Percentiles rank a stretch among this genome's conserved stretches.
Conservation (phyloP, 2,113 vertebrate genomes). For the Genyomyrus donnyi region DNA sequence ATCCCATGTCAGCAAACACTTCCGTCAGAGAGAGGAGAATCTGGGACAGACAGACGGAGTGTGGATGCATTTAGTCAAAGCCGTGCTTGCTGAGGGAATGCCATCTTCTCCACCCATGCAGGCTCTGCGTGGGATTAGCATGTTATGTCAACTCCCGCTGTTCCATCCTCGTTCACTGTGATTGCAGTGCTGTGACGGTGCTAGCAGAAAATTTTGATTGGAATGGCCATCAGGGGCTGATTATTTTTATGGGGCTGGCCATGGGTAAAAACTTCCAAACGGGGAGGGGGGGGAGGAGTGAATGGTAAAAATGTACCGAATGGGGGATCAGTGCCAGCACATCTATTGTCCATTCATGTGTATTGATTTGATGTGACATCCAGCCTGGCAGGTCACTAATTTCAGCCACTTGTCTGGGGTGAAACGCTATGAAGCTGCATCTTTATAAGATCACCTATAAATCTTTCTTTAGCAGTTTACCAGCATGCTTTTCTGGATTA, state of each 20-base stretch:
- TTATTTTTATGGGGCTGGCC: background rate
- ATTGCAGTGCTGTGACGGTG: background rate
- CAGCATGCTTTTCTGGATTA: background rate
- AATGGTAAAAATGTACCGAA: background rate
- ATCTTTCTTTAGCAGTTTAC: background rate
- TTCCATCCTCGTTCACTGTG: background rate
- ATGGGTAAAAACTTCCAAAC: background rate
- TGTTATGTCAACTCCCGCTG: background rate
- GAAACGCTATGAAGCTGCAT: background rate
- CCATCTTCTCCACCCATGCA: background rate
- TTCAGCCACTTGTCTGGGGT: background rate
- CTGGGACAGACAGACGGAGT: background rate
- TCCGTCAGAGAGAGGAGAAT: background rate
- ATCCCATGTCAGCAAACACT: background rate
- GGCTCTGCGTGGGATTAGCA: background rate
- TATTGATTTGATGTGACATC: background rate
- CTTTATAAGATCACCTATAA: background rate
- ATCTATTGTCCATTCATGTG: background rate
- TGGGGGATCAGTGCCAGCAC: background rate
- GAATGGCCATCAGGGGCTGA: background rate
- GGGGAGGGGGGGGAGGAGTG: background rate
- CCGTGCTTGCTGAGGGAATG: background rate
- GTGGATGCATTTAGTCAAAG: background rate
- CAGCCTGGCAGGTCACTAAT: background rate
- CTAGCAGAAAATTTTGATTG: background rate